Conservation (phyloP, 1,140 invertebrate genomes). For the Eurytemora carolleeae region DNA sequence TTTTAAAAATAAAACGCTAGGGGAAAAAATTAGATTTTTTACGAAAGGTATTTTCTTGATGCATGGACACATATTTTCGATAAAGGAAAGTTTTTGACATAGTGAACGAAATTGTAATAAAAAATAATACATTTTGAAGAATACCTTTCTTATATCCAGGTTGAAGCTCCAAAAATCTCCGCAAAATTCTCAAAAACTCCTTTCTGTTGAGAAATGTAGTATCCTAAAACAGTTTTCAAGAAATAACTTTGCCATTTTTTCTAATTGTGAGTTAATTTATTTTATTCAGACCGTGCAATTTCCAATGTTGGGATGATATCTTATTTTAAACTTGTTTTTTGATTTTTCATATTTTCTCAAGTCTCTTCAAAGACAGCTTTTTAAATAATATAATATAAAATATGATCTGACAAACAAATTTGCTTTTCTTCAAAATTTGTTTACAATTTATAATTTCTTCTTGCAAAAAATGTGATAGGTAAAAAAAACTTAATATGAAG, state of each 20-base stretch:
- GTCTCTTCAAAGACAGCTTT: not conserved
- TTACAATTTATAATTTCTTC: too few species aligned
- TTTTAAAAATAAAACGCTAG: not conserved
- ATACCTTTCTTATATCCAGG: not conserved
- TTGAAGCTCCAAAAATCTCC: not conserved
- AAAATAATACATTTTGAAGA: not conserved
- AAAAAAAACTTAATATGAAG: too few species aligned
- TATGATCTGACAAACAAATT: not conserved
- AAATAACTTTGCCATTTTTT: not conserved
- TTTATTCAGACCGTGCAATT: not conserved
- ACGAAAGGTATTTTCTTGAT: too few species aligned
- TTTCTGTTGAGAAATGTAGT: not conserved
- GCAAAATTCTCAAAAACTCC: not conserved
- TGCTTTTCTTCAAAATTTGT: not conserved
- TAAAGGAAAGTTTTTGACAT: not conserved
- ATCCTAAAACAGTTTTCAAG: too few species aligned
- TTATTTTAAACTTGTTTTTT: not conserved
- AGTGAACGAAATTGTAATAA: not conserved
- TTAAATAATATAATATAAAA: not conserved
- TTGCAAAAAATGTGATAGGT: too few species aligned
- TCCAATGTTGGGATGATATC: not conserved
- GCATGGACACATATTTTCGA: too few species aligned
- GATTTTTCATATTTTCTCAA: not conserved
- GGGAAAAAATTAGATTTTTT: not conserved
- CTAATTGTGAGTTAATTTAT: not conserved